phyloP scores from a whole-genome alignment of 2,797 vertebrate genomes.

The Menidia menidia region DNA sequence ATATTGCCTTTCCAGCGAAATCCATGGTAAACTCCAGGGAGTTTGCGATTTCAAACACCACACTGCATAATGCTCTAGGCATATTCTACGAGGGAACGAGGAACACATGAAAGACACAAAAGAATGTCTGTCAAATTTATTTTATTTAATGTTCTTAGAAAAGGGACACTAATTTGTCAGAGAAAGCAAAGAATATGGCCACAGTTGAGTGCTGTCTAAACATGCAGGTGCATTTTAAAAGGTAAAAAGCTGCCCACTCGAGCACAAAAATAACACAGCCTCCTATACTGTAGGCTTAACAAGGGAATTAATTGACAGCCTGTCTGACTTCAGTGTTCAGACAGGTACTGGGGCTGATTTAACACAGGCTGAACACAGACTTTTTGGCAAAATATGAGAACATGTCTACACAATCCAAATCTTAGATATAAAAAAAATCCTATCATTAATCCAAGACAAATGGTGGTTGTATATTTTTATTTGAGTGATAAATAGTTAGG shows the following conservation, averaged over 20 bases:
- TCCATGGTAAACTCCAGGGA: not conserved
- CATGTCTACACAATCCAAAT: not conserved
- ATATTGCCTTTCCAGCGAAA: slow-evolving; percentile 27
- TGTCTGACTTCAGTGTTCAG: slow-evolving; percentile 56
- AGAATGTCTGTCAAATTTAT: slow-evolving; percentile 41
- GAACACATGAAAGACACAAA: slow-evolving; percentile 12
- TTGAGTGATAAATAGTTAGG: slow-evolving; percentile 19
- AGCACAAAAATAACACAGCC: slow-evolving; percentile 26
- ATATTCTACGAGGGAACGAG: not conserved
- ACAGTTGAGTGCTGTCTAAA: slow-evolving; percentile 34
- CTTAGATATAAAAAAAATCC: slow-evolving; percentile 12
- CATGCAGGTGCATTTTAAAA: slow-evolving; percentile 48
- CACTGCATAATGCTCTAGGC: not conserved
- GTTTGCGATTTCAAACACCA: not conserved
- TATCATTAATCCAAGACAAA: slow-evolving; percentile 21
- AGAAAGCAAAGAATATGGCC: slow-evolving; percentile 50
- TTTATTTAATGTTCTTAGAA: slow-evolving; percentile 74
- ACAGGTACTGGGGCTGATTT: slow-evolving; percentile 31
- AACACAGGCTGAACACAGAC: slow-evolving; percentile 30
- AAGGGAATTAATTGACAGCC: slow-evolving; percentile 64
- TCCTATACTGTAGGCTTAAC: slow-evolving; percentile 50
- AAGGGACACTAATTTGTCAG: slow-evolving; percentile 56
- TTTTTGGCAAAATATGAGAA: slow-evolving; percentile 21
- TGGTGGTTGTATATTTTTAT: slow-evolving; percentile 22
- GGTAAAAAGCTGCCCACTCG: slow-evolving; percentile 24